phyloP scores from a whole-genome alignment of 2,888 invertebrate genomes.

The Cosmopolites sordidus region DNA sequence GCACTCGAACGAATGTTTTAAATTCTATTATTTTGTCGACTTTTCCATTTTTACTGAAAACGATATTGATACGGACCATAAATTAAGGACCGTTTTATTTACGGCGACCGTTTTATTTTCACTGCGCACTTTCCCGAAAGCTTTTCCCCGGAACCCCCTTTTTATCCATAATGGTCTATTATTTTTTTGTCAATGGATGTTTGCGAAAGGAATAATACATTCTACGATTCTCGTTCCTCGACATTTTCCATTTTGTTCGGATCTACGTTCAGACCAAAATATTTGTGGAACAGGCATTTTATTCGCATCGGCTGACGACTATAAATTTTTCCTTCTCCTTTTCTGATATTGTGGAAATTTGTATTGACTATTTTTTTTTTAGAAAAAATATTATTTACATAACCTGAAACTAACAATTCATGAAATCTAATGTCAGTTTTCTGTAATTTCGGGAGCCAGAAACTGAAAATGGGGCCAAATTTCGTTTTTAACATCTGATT shows the following conservation, averaged over 20 bases:
- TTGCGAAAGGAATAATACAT: not conserved
- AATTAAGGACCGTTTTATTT: conserved; percentile 15
- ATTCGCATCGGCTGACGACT: no score
- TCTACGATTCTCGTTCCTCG: not conserved
- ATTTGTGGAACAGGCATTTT: not conserved
- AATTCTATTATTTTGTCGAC: conserved; percentile 12
- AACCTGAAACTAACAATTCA: no score
- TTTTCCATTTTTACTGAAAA: conserved; percentile 13
- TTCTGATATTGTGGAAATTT: no score
- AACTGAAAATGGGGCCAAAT: no score
- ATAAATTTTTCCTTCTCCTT: no score
- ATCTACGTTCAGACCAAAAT: not conserved
- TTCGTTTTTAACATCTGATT: no score
- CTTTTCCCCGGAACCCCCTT: conserved; percentile 10
- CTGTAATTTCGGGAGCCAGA: no score
- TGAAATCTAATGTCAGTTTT: no score
- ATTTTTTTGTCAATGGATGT: conserved; percentile 9
- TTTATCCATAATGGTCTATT: conserved; percentile 14
- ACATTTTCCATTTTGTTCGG: no score
- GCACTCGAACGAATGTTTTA: conserved; percentile 6
- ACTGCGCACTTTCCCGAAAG: conserved; percentile 9
- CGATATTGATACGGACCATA: conserved; percentile 17
- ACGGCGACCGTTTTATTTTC: conserved; percentile 12
- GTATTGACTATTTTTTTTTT: no score
- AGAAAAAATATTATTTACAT: no score